A percentile compares a stretch with the other conserved stretches of the same genome.
Conservation (phyloP, 2,888 invertebrate species). For the Dicycla oo region DNA sequence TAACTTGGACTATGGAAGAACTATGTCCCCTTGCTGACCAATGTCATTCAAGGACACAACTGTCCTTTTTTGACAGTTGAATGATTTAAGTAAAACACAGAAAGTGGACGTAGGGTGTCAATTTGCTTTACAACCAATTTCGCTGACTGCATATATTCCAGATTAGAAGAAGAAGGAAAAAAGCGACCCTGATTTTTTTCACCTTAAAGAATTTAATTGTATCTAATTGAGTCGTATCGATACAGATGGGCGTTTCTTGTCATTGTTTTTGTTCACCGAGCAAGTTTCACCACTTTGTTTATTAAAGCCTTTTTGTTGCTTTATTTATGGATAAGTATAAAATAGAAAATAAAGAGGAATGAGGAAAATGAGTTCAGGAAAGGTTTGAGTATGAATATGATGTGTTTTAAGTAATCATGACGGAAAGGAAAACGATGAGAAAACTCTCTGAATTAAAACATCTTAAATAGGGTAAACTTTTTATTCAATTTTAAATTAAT, state of each 20-base stretch:
- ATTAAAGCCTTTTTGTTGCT: background rate
- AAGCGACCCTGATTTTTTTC: background rate
- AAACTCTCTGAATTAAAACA: background rate
- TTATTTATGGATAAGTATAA: background rate
- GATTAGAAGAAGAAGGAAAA: background rate
- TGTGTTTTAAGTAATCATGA: background rate
- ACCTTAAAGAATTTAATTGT: constrained; percentile 13
- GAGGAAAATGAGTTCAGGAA: background rate
- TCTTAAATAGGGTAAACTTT: background rate
- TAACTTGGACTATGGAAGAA: too few species aligned
- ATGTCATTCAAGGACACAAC: too few species aligned
- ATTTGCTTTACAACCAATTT: background rate
- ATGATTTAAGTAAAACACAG: background rate
- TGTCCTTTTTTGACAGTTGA: background rate
- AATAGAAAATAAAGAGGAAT: background rate
- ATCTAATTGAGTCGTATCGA: background rate
- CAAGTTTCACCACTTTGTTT: constrained; percentile 24
- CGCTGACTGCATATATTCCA: background rate
- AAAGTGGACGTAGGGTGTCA: background rate
- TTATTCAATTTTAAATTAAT: background rate
- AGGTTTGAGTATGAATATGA: background rate
- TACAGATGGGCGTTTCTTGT: constrained; percentile 15
- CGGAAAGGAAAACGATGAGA: background rate
- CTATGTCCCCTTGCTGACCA: too few species aligned
- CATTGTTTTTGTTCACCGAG: constrained; percentile 18